A percentile compares a stretch with the other conserved stretches of the same genome.
phyloP scores from a whole-genome alignment of 2,797 vertebrate species.

The Clarias platycephalus region DNA sequence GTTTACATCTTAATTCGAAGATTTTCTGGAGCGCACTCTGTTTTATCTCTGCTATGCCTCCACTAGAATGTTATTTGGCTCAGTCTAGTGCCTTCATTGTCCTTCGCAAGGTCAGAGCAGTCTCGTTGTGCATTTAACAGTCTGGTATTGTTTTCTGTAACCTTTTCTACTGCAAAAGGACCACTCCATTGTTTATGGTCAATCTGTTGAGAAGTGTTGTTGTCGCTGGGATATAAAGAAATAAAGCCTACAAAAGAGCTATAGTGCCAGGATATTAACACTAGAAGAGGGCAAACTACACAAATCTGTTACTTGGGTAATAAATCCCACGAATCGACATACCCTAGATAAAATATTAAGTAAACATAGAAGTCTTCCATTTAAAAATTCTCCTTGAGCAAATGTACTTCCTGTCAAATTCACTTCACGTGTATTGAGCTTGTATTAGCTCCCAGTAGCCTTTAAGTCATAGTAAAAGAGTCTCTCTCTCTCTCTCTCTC shows the following conservation, averaged over 20 bases:
- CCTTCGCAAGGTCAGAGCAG: constrained; percentile 67
- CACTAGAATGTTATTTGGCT: constrained; percentile 24
- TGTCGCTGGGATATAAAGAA: not conserved
- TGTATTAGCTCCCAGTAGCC: too few species aligned
- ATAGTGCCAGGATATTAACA: constrained; percentile 21
- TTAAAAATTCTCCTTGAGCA: too few species aligned
- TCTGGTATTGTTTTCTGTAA: constrained; percentile 52
- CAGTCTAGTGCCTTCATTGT: constrained; percentile 60
- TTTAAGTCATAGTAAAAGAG: too few species aligned
- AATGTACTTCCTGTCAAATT: too few species aligned
- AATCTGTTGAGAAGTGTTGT: constrained; percentile 22
- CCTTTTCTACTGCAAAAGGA: constrained; percentile 53
- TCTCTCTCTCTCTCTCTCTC: too few species aligned
- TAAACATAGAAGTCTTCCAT: too few species aligned
- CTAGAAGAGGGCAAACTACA: too few species aligned
- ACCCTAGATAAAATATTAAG: too few species aligned
- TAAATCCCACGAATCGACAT: too few species aligned
- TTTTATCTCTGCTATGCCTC: constrained; percentile 46
- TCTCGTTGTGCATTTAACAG: constrained; percentile 50
- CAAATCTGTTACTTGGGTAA: too few species aligned
- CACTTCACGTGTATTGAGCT: too few species aligned
- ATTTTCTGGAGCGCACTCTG: constrained; percentile 54
- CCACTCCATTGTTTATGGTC: constrained; percentile 28
- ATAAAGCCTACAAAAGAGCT: constrained; percentile 31
- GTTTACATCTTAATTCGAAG: constrained; percentile 56